Percentiles rank a stretch among this genome's conserved stretches.
Conservation (phyloP, 2,888 invertebrate genomes). For the Agrotis puta region DNA sequence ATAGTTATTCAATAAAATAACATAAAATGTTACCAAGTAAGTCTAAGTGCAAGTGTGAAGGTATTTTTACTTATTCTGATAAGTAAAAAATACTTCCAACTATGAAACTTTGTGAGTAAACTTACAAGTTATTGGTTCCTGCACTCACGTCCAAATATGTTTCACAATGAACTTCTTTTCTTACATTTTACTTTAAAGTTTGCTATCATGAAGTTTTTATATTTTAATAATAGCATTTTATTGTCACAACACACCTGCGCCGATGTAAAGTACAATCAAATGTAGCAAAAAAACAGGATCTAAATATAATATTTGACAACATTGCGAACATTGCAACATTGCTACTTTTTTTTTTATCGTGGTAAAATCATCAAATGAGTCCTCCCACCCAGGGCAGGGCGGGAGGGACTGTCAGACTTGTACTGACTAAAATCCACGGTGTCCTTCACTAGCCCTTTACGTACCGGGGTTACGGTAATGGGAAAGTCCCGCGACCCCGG, state of each 20-base stretch:
- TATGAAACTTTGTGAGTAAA: constrained; percentile 71
- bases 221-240: constrained; percentile 4
- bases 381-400: too few species aligned
- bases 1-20: constrained; percentile 21
- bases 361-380: too few species aligned
- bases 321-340: too few species aligned
- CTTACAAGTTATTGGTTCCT: constrained; percentile 78
- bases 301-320: too few species aligned
- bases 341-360: too few species aligned
- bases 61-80: constrained; percentile 59
- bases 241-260: background rate
- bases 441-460: too few species aligned
- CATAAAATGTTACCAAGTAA: constrained; percentile 14
- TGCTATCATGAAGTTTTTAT: background rate
- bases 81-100: constrained; percentile 15
- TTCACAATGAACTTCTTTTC: constrained; percentile 56
- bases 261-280: too few species aligned
- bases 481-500: too few species aligned
- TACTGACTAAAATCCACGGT: too few species aligned
- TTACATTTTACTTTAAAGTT: constrained; percentile 44
- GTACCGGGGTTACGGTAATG: too few species aligned
- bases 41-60: constrained; percentile 13
- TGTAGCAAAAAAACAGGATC: background rate
- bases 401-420: too few species aligned
- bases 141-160: constrained; percentile 72